Conservation (phyloP, 2,797 vertebrate genomes). For the Xenopus petersii region DNA sequence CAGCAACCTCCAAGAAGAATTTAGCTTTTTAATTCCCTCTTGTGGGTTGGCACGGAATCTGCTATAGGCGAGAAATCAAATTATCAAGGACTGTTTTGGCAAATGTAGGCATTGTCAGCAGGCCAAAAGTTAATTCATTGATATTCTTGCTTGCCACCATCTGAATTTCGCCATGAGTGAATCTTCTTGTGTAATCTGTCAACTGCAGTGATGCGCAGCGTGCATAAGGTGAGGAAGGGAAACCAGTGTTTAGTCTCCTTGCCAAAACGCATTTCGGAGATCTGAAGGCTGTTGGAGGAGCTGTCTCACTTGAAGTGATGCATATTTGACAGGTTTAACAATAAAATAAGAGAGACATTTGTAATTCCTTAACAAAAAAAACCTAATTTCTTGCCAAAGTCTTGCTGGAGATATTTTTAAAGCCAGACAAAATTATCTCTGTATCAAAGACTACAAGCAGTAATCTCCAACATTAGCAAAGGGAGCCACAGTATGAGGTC, state of each 20-base stretch:
- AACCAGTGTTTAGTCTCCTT: slow-evolving; percentile 63
- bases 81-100: slow-evolving; percentile 88
- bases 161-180: slow-evolving; percentile 66
- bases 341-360: slow-evolving; percentile 52
- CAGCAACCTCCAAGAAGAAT: slow-evolving; percentile 75
- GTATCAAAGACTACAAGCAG: too few relatives aligned
- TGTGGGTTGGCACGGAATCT: slow-evolving; percentile 86
- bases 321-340: slow-evolving; percentile 54
- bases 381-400: neutral
- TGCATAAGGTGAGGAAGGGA: slow-evolving; percentile 64
- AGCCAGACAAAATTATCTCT: too few relatives aligned
- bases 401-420: too few relatives aligned
- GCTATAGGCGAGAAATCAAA: slow-evolving; percentile 88
- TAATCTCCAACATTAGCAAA: too few relatives aligned
- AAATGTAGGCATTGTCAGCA: slow-evolving; percentile 81
- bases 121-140: slow-evolving; percentile 89
- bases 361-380: slow-evolving; percentile 33
- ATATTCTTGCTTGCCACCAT: slow-evolving; percentile 73
- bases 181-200: slow-evolving; percentile 71
- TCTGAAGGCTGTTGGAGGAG: slow-evolving; percentile 54
- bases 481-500: too few relatives aligned
- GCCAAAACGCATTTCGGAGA: slow-evolving; percentile 50
- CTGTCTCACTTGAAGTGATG: slow-evolving; percentile 48
- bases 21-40: slow-evolving; percentile 87
- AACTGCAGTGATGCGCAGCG: slow-evolving; percentile 71